A percentile compares a stretch with the other conserved stretches of the same genome.
These are phyloP conservation scores for Corynorhinus townsendii DNA, from an alignment of 2,113 vertebrate species.

Conservation along the genomic window DNA sequence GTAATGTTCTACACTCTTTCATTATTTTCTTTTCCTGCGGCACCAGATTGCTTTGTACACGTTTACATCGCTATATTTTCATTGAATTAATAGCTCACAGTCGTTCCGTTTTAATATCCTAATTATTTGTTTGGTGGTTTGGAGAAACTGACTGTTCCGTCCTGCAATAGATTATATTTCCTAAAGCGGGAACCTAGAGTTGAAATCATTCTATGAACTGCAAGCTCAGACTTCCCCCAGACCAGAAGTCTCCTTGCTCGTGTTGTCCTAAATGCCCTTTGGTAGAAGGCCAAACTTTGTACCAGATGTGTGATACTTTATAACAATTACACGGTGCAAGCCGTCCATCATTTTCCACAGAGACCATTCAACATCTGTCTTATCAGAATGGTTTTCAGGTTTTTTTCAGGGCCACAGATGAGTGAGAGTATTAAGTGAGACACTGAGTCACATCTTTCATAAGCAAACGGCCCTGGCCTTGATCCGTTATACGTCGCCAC, in stretches of 20 bases:
- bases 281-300: conserved; percentile 52
- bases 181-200: not conserved
- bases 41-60: conserved; percentile 7
- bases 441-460: conserved; percentile 24
- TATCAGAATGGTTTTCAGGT: conserved; percentile 26
- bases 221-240: conserved; percentile 10
- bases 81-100: conserved; percentile 51
- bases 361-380: conserved; percentile 50
- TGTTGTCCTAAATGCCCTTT: conserved; percentile 59
- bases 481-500: not conserved
- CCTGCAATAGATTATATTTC: conserved; percentile 39
- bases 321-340: conserved; percentile 58
- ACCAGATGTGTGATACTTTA: conserved; percentile 54
- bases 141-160: conserved; percentile 29
- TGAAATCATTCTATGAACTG: not conserved
- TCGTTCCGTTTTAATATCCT: conserved; percentile 46
- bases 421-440: conserved; percentile 47
- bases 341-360: conserved; percentile 34
- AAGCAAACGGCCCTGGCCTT: not conserved
- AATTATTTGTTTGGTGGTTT: conserved; percentile 55
- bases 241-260: conserved; percentile 23
- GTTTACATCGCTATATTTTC: conserved; percentile 43
- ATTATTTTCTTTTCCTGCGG: conserved; percentile 57
- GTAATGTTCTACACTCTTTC: conserved; percentile 65
- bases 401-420: not conserved